Conservation (phyloP, 1,140 invertebrate genomes). For the Drosophila albomicans region DNA sequence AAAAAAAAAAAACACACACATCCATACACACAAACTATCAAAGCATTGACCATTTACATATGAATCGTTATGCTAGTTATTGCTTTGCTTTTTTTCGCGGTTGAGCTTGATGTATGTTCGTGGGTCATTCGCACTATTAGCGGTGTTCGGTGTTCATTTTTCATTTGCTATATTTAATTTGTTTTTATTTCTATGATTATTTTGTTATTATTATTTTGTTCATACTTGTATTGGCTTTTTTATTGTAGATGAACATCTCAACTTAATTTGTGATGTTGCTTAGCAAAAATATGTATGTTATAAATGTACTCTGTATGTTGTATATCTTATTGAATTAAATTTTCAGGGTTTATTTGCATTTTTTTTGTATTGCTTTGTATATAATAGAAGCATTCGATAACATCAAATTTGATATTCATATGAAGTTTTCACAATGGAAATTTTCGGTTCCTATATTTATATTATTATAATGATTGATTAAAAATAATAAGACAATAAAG, state of each 20-base stretch:
- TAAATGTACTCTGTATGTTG: background rate
- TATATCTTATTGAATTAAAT: slow-evolving; percentile 13
- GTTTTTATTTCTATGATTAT: slow-evolving; percentile 11
- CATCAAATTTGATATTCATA: background rate
- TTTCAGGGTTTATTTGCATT: background rate
- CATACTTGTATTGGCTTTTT: slow-evolving; percentile 29
- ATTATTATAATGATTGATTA: no score
- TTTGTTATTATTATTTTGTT: slow-evolving; percentile 23
- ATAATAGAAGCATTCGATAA: background rate
- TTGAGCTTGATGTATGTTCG: slow-evolving; percentile 64
- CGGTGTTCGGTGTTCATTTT: slow-evolving; percentile 18
- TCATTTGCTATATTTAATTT: background rate
- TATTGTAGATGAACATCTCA: slow-evolving; percentile 32
- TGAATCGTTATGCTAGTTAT: slow-evolving; percentile 52
- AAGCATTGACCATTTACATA: slow-evolving; percentile 51
- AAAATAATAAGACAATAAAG: no score
- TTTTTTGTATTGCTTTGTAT: background rate
- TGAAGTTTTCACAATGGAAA: background rate
- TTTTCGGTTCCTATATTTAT: no score
- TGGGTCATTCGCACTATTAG: slow-evolving; percentile 66
- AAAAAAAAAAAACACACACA: slow-evolving; percentile 20
- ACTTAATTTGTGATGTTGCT: slow-evolving; percentile 12
- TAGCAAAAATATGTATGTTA: slow-evolving; percentile 13
- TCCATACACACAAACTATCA: slow-evolving; percentile 1
- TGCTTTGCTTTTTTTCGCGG: slow-evolving; percentile 37